A percentile compares a stretch with the other conserved stretches of the same genome.
phyloP scores from a whole-genome alignment of 2,888 invertebrate genomes.

The Eudasyphora cyanicolor region DNA sequence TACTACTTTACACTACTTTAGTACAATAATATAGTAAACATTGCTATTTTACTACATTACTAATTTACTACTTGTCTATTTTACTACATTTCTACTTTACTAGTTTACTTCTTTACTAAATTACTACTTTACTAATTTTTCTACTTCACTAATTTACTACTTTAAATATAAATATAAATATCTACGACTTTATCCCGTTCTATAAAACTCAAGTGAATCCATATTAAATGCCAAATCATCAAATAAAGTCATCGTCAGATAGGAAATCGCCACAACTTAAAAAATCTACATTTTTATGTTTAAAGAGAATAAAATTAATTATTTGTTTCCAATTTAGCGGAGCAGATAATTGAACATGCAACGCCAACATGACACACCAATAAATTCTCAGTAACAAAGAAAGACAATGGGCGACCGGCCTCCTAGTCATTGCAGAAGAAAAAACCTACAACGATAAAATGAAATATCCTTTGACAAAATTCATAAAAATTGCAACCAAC shows the following conservation, averaged over 20 bases:
- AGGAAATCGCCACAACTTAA: not conserved
- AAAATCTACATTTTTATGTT: not conserved
- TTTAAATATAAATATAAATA: no score
- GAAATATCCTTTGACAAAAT: constrained; percentile 26
- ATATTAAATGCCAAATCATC: no score
- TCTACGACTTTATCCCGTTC: not conserved
- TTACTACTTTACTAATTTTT: no score
- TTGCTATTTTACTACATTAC: no score
- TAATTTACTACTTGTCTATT: no score
- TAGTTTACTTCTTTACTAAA: no score
- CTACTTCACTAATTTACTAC: no score
- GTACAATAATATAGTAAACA: no score
- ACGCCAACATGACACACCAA: constrained; percentile 2
- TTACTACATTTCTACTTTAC: no score
- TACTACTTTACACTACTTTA: no score
- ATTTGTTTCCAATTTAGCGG: constrained; percentile 53
- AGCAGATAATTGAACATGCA: constrained; percentile 58
- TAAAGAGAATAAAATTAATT: not conserved
- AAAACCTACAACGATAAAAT: not conserved
- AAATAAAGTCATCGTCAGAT: no score
- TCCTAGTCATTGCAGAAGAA: not conserved
- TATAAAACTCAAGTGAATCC: not conserved
- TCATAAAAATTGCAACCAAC: not conserved
- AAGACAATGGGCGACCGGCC: not conserved
- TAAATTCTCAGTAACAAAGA: constrained; percentile 38